Percentiles rank a stretch among this genome's conserved stretches.
Evolutionary conservation across 1,140 invertebrate genomes (phyloP).

Genomic region (Oncopodura yosiiana): DNA sequence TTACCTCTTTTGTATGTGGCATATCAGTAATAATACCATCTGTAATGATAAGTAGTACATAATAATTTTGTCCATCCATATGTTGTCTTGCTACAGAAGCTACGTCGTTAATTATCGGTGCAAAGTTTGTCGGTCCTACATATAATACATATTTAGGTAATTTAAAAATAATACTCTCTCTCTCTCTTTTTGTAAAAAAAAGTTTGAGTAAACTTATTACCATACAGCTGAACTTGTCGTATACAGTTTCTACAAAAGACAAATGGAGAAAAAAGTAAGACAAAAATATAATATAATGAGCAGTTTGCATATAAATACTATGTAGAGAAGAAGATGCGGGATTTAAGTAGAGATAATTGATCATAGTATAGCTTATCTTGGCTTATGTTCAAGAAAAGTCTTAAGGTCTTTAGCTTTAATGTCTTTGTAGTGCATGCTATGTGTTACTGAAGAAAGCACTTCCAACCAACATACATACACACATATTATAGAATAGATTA

Average conservation of each 20-base stretch:
- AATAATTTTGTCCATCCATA: conserved; percentile 49
- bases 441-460: no score
- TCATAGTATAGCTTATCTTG: no score
- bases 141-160: neutral
- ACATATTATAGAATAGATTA: no score
- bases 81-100: conserved; percentile 41
- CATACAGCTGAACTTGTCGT: conserved; percentile 49
- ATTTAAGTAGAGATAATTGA: no score
- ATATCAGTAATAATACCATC: conserved; percentile 61
- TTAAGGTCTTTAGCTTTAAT: no score
- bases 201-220: conserved; percentile 44
- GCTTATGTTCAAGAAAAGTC: no score
- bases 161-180: neutral
- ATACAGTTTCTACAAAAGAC: conserved; percentile 39
- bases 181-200: neutral
- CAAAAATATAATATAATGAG: no score
- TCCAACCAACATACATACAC: no score
- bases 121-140: conserved; percentile 48
- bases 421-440: no score
- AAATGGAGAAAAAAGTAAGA: no score
- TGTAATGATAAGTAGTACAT: conserved; percentile 55
- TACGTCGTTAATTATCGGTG: conserved; percentile 52
- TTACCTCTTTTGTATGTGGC: conserved; percentile 49
- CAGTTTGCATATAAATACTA: no score
- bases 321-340: no score